Evolutionary conservation across 2,888 invertebrate species (phyloP).

Genomic region (Meiosimyza platycephala): DNA sequence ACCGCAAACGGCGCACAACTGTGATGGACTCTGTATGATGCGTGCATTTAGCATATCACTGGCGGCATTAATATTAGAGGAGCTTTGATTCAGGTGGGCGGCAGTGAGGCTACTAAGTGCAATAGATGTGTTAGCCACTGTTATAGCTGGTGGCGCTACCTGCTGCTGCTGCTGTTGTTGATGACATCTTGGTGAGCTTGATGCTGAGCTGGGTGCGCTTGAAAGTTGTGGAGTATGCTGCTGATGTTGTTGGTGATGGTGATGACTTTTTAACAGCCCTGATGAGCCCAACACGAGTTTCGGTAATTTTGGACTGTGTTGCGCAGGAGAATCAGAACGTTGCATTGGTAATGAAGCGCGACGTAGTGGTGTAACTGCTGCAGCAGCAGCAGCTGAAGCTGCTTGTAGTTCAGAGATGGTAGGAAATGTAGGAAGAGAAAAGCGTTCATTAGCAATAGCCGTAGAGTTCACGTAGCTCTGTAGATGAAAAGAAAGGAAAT

Average conservation of each 20-base stretch:
- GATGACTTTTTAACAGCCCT: conserved; percentile 34
- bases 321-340: conserved; percentile 78
- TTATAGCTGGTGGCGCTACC: conserved; percentile 30
- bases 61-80: conserved; percentile 32
- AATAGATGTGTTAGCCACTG: conserved; percentile 37
- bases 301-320: conserved; percentile 60
- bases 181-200: conserved; percentile 63
- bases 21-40: conserved; percentile 69
- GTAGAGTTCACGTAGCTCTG: conserved; percentile 62
- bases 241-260: conserved; percentile 66
- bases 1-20: conserved; percentile 97
- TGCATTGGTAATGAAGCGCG: conserved; percentile 58
- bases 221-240: conserved; percentile 59
- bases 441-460: conserved; percentile 73
- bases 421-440: conserved; percentile 78
- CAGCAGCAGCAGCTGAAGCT: conserved; percentile 38
- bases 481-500: conserved; percentile 10
- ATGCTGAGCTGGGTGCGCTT: conserved; percentile 77
- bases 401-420: conserved; percentile 76
- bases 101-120: neutral
- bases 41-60: conserved; percentile 56
- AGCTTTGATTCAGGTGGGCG: neutral
- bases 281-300: conserved; percentile 52
- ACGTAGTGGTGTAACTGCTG: conserved; percentile 30
- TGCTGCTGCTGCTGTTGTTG: conserved; percentile 28